Evolutionary conservation across 92 coral and sea anemone genomes (phyloP), one percentile per base, ranked within the genome.

Genomic region (Hydrozoanthus gracilis): DNA sequence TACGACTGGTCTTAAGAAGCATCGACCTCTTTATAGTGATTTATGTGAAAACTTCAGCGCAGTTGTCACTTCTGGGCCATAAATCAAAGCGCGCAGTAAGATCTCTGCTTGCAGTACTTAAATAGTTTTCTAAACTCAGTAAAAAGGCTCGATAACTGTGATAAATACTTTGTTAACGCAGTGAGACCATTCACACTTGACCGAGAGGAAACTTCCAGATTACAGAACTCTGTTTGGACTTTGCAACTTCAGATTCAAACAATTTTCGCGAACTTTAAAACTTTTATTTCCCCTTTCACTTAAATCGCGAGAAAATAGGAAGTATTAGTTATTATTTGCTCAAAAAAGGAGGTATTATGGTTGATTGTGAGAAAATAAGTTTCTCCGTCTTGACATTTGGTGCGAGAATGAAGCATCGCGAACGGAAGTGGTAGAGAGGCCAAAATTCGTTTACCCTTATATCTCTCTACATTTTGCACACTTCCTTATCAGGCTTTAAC

Each of bases 301-400:
- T 80, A 48, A 80, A 64, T 18, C n/a, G 45, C 61, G 64, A 64
- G 85, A 62, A 79, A 80, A 65, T 18, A 80, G 85, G 85, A 80
- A 80, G 85, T 80, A 80, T 80, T 80, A 80, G 27, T 60, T 73
- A 17, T 68, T 61, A 65, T 18, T 80, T 80, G 85, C 64, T 80
- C 85, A 65, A 80, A 80, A 80, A 80, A 80, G 85, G 85, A 80
- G 85, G 85, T 80, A 80, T 80, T 80, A 80, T 66, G 85, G 85
- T 80, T 62, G 51, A 16, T 60, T 49, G 39, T 66, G 85, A 80
- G 74, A 66, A 80, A 49, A 70, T 65, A 60, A 80, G 7, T 60
- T 80, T 80, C 79, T 50, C 45, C 17, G 85, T 80, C 55, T 80
- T 80, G 85, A 80, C 85, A 80, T 80, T 74, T 80, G 85, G 85